Base-by-base conservation (phyloP, 2,113 vertebrate genomes). In the Micromys minutus region DNA sequence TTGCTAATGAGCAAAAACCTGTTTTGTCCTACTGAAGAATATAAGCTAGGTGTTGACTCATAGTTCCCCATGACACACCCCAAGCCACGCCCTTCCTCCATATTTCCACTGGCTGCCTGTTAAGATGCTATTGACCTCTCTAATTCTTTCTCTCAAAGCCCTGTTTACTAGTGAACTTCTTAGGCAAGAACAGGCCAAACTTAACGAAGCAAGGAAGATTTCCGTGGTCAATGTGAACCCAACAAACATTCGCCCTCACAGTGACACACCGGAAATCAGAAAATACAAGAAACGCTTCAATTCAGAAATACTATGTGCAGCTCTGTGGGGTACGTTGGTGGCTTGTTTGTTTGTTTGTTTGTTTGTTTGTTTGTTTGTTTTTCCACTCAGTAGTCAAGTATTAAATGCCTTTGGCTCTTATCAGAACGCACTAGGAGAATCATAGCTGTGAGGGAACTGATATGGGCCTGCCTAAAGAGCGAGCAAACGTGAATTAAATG, bases 241-340 rank as follows among this genome's bases (percentile, higher is more conserved):
- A 89, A 99, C 99, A 96, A 99, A 99, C 98, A 99, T 99, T 98
- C 98, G 99, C 2, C 99, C 99, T 57, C 99, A 99, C 98, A 99
- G 99, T 6, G 99, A 99, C 98, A 99, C 99, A 5, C 99, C 99
- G 0, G 99, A 99, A 98, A 99, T 99, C 97, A 99, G 99, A 42
- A 99, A 99, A 93, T 99, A 99, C 98, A 99, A 99, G 99, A 99
- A 99, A 79, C 99, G 99, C 95, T 99, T 99, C 98, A 99, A 99
- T 98, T 99, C 99, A 0, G 99, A 99, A 98, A 99, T 99, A 96
- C 99, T 99, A 39, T 99, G 99, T 81, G 99, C 99, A 0, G 99
- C 99, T 31, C 97, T 99, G 0, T 99, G 99, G 99, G 99, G 99
- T 99, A 97, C 99, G 99, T 85, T 76, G 57, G 91, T 86, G 6